Evolutionary conservation across 2,888 invertebrate genomes (phyloP).

Genomic region (Eupithecia tripunctaria): DNA sequence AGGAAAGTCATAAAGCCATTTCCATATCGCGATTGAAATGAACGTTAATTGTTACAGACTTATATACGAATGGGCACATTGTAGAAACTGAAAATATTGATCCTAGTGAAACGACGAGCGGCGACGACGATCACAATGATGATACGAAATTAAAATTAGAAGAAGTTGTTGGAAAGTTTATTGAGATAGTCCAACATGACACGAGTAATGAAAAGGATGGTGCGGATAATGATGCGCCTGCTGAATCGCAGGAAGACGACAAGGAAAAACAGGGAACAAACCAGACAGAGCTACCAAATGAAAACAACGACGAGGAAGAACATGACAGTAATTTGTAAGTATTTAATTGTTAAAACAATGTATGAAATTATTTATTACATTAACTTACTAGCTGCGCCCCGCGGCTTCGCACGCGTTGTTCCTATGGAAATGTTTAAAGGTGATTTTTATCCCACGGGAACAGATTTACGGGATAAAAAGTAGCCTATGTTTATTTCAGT

Average conservation of each 20-base stretch:
- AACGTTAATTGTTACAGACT: slow-evolving; percentile 37
- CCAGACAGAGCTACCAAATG: slow-evolving; percentile 17
- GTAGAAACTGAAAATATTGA: slow-evolving; percentile 39
- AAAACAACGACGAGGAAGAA: slow-evolving; percentile 15
- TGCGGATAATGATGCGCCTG: slow-evolving; percentile 29
- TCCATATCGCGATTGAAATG: slow-evolving; percentile 14
- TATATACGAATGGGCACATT: slow-evolving; percentile 43
- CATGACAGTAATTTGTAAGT: slow-evolving; percentile 8
- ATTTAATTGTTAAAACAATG: too few species aligned
- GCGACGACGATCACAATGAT: slow-evolving; percentile 39
- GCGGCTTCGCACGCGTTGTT: too few species aligned
- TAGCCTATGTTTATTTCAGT: too few species aligned
- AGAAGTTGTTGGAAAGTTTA: slow-evolving; percentile 68
- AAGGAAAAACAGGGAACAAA: slow-evolving; percentile 20
- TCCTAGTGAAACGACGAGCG: slow-evolving; percentile 28
- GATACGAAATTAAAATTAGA: slow-evolving; percentile 64
- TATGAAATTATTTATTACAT: too few species aligned
- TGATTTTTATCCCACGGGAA: too few species aligned
- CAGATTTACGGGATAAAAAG: too few species aligned
- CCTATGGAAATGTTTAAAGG: too few species aligned
- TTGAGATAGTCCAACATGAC: slow-evolving; percentile 47
- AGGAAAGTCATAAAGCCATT: slow-evolving; percentile 23
- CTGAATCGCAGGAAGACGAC: slow-evolving; percentile 22
- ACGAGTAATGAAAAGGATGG: slow-evolving; percentile 33
- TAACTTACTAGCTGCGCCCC: too few species aligned